A percentile compares a stretch with the other conserved stretches of the same genome.
Conservation (phyloP, 2,888 invertebrate species). For the Chalcis sispes region DNA sequence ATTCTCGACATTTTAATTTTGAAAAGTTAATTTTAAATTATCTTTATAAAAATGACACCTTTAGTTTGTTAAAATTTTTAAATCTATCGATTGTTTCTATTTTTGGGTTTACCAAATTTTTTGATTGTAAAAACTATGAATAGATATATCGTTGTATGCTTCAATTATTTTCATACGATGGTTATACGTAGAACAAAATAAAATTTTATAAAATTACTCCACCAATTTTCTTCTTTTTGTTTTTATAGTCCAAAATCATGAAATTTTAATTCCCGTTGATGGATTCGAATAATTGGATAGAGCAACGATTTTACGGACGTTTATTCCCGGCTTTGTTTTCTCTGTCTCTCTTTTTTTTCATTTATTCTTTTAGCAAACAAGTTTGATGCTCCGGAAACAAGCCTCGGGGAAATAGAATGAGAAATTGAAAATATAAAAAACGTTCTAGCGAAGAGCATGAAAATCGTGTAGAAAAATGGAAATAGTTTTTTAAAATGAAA, state of each 20-base stretch:
- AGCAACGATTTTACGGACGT: constrained; percentile 13
- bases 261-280: background rate
- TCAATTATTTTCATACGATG: no score
- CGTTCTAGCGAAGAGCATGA: background rate
- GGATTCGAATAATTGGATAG: constrained; percentile 18
- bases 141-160: no score
- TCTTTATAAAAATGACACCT: no score
- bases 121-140: no score
- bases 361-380: constrained; percentile 8
- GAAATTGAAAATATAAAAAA: constrained; percentile 4
- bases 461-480: background rate
- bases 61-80: no score
- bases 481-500: no score
- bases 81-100: no score
- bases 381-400: background rate
- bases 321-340: no score
- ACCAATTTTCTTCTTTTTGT: background rate
- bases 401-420: background rate
- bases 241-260: background rate
- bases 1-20: no score
- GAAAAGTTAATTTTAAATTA: no score
- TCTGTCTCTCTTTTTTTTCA: no score
- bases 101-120: no score
- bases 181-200: background rate
- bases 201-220: background rate